phyloP scores from a whole-genome alignment of 2,113 vertebrate genomes.

The Cyanistes caeruleus region DNA sequence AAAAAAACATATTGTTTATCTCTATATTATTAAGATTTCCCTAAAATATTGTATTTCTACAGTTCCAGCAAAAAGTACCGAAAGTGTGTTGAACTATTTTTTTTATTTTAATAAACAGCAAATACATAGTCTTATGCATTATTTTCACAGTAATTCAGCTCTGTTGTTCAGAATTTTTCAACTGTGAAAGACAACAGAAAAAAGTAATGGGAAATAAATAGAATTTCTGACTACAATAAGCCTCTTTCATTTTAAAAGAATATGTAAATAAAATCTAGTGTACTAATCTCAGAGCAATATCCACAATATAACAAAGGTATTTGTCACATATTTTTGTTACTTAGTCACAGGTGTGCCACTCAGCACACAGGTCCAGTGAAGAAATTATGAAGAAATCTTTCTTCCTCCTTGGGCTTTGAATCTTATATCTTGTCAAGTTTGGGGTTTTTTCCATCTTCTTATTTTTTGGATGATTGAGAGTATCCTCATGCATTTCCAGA shows the following conservation, averaged over 20 bases:
- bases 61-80: neutral
- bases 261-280: neutral
- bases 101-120: neutral
- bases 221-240: neutral
- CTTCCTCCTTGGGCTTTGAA: neutral
- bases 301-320: rapidly evolving
- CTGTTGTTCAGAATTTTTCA: neutral
- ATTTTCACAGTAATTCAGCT: neutral
- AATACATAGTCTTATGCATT: neutral
- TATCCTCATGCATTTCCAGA: neutral
- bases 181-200: neutral
- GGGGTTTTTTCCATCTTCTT: neutral
- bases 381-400: neutral
- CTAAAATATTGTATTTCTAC: neutral
- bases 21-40: neutral
- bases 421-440: neutral
- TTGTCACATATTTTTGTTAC: neutral
- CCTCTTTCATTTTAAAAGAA: neutral
- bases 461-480: neutral
- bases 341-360: neutral
- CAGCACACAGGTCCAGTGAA: neutral
- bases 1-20: neutral
- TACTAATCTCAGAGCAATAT: neutral
- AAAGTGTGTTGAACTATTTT: neutral
- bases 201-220: neutral